These are phyloP conservation scores for Kryptopterus vitreolus DNA, from an alignment of 2,797 vertebrate genomes.

Conservation along the genomic window DNA sequence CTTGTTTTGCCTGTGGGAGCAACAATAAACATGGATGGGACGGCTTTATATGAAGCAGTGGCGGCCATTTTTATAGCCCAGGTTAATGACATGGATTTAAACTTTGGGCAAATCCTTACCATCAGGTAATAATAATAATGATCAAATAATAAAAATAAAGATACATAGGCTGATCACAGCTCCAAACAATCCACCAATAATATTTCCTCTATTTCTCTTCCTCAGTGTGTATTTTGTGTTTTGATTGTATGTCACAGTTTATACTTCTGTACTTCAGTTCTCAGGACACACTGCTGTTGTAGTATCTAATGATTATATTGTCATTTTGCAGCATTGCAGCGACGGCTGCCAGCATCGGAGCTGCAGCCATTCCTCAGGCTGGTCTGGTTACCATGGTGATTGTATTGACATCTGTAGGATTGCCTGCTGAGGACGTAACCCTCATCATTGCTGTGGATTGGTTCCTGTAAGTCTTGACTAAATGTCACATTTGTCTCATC, in stretches of 20 bases:
- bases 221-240: neutral
- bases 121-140: slow-evolving; percentile 79
- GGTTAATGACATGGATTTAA: slow-evolving; percentile 93
- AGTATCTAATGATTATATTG: slow-evolving; percentile 20
- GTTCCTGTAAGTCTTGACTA: slow-evolving; percentile 91
- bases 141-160: neutral
- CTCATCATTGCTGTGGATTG: slow-evolving; percentile 98
- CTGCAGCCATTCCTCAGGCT: slow-evolving; percentile 96
- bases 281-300: neutral
- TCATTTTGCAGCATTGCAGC: slow-evolving; percentile 86
- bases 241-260: neutral
- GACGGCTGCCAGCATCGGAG: slow-evolving; percentile 95
- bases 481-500: slow-evolving; percentile 73
- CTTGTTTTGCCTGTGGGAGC: slow-evolving; percentile 94
- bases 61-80: slow-evolving; percentile 98
- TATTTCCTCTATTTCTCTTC: neutral
- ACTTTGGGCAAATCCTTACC: slow-evolving; percentile 96
- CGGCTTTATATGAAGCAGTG: slow-evolving; percentile 91
- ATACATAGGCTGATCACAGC: neutral
- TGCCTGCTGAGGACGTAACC: slow-evolving; percentile 96
- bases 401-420: slow-evolving; percentile 94
- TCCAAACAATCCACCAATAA: neutral
- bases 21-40: slow-evolving; percentile 98
- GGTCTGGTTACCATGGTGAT: slow-evolving; percentile 98
- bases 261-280: neutral